These are phyloP conservation scores for Amiota mariae DNA, from an alignment of 2,888 invertebrate species.

Conservation along the genomic window DNA sequence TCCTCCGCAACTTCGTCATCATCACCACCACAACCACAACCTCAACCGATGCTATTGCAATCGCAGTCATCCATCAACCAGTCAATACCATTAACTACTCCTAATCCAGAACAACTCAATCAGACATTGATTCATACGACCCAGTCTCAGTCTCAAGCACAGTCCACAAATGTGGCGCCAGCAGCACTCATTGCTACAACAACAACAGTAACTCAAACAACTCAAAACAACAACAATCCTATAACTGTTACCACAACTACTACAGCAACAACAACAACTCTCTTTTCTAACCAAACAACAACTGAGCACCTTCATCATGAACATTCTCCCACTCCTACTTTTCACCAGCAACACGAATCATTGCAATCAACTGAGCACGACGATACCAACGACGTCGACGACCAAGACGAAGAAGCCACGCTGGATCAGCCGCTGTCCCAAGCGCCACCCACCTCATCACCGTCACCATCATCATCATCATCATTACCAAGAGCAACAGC, in stretches of 20 bases:
- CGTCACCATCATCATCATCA: constrained; percentile 42
- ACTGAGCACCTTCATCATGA: constrained; percentile 49
- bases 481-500: constrained; percentile 35
- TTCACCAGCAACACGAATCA: constrained; percentile 55
- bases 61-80: constrained; percentile 29
- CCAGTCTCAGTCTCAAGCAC: neutral
- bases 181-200: constrained; percentile 32
- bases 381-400: constrained; percentile 22
- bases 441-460: constrained; percentile 38
- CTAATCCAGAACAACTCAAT: constrained; percentile 31
- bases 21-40: constrained; percentile 40
- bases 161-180: neutral
- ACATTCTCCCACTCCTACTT: constrained; percentile 64
- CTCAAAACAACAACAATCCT: constrained; percentile 36
- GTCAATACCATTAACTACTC: constrained; percentile 34
- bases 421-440: constrained; percentile 43
- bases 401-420: constrained; percentile 6
- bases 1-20: constrained; percentile 43
- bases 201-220: constrained; percentile 39
- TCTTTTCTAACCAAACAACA: constrained; percentile 43
- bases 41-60: constrained; percentile 20
- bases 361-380: constrained; percentile 38
- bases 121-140: constrained; percentile 23
- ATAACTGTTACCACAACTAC: constrained; percentile 38
- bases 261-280: constrained; percentile 49